phyloP scores from a whole-genome alignment of 2,888 invertebrate genomes.

The Alviniconcha strummeri region DNA sequence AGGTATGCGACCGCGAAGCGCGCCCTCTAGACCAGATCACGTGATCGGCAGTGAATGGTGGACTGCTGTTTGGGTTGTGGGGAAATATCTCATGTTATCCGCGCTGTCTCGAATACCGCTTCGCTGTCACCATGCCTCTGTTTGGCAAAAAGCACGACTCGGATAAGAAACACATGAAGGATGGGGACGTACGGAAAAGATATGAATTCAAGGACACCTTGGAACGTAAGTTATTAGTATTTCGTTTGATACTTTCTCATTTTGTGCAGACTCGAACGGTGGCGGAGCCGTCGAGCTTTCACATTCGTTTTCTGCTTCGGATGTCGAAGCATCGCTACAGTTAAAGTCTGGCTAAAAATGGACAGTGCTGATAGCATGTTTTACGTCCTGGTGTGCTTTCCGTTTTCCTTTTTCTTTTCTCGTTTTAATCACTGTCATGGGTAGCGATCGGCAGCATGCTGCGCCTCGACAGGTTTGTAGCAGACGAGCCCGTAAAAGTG shows the following conservation, averaged over 20 bases:
- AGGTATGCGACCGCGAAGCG: conserved; percentile 37
- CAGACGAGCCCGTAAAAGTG: not conserved
- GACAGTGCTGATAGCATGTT: not conserved
- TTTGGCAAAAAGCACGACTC: conserved; percentile 65
- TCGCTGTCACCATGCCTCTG: conserved; percentile 57
- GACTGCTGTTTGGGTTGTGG: conserved; percentile 35
- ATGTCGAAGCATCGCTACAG: not conserved
- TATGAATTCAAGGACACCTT: conserved; percentile 65
- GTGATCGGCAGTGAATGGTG: conserved; percentile 38
- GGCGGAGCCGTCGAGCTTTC: conserved; percentile 4
- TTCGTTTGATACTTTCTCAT: not conserved
- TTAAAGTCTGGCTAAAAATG: not conserved
- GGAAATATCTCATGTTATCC: conserved; percentile 31
- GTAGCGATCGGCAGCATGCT: too few species aligned
- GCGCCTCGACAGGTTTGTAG: not conserved
- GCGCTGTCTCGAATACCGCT: conserved; percentile 13
- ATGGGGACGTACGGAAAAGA: conserved; percentile 59
- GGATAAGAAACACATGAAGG: conserved; percentile 61
- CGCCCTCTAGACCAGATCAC: conserved; percentile 40
- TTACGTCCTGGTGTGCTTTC: too few species aligned
- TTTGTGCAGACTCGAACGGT: not conserved
- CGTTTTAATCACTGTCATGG: not conserved
- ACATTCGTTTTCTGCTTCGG: conserved; percentile 17
- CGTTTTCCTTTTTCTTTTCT: too few species aligned
- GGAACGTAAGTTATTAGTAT: conserved; percentile 62